A percentile compares a stretch with the other conserved stretches of the same genome.
Conservation (phyloP, 2,113 vertebrate genomes). For the Choloepus hoffmanni region DNA sequence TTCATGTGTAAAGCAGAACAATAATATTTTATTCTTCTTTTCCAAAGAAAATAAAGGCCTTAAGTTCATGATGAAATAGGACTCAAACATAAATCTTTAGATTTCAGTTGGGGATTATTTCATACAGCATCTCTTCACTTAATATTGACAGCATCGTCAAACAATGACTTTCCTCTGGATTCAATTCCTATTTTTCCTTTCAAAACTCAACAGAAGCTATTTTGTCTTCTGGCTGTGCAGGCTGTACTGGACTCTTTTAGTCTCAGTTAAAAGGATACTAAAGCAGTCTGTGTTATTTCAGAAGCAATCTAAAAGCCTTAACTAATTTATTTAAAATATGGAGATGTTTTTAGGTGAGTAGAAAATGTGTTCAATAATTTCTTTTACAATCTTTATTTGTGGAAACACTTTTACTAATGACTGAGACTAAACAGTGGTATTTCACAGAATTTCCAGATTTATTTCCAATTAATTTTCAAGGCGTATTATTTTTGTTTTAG, state of each 20-base stretch:
- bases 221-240: background rate
- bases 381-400: background rate
- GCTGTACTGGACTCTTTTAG: background rate
- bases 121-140: background rate
- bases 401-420: background rate
- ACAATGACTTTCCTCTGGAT: background rate
- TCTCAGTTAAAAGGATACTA: background rate
- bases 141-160: background rate
- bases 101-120: background rate
- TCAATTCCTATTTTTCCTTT: background rate
- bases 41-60: background rate
- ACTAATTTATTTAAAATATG: background rate
- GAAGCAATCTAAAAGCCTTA: background rate
- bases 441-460: background rate
- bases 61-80: background rate
- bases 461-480: background rate
- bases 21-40: background rate
- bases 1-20: background rate
- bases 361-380: background rate
- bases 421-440: background rate
- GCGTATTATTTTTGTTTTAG: background rate
- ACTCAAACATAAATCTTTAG: background rate
- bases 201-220: background rate
- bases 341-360: background rate
- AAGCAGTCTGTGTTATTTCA: background rate